Evolutionary conservation across 2,113 vertebrate species (phyloP), one percentile per base, ranked within the genome.

Genomic region (Syngnathus typhle): DNA sequence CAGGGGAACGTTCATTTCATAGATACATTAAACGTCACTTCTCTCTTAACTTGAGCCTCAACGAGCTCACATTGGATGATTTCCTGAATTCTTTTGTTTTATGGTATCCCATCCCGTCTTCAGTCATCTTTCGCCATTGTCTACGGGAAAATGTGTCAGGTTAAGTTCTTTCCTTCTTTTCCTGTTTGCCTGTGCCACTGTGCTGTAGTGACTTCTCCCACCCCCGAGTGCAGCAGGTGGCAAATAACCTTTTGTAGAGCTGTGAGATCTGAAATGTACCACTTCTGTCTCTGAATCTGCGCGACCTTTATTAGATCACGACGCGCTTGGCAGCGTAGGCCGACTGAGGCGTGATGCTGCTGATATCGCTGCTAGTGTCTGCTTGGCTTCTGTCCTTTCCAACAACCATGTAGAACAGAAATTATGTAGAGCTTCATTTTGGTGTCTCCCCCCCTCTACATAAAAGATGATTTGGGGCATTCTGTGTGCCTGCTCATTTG

Each of bases 111-210:
- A 4, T 67, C 60, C 37, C 70, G 41, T 83, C 80, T 80, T 82
- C 85, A 90, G 91, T 86, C 51, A 39, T 87, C 84, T 78, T 88
- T 78, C 89, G 90, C 88, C 87, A 89, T 78, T 92, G 91, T 87
- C 79, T 88, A 47, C 83, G 62, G 82, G 84, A 87, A 76, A 89
- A 88, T 87, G 82, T 88, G 75, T 89, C 90, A 91, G 90, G 89
- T 90, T 89, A 83, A 83, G 79, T 80, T 84, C 60, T 79, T 78
- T 81, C 44, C 23, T 62, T 76, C 68, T 71, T 58, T 36, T 16
- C 37, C 41, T 47, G 77, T 73, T 44, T 67, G 71, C 81, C 69
- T 9, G 71, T 84, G 71, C 78, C 70, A 49, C 38, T 82, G 76
- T 87, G 71, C 70, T 66, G 67, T 86, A 72, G 85, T 82, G 73